Evolutionary conservation across 1,140 invertebrate genomes (phyloP), one percentile per base, ranked within the genome.

Genomic region (Diabrotica virgifera): DNA sequence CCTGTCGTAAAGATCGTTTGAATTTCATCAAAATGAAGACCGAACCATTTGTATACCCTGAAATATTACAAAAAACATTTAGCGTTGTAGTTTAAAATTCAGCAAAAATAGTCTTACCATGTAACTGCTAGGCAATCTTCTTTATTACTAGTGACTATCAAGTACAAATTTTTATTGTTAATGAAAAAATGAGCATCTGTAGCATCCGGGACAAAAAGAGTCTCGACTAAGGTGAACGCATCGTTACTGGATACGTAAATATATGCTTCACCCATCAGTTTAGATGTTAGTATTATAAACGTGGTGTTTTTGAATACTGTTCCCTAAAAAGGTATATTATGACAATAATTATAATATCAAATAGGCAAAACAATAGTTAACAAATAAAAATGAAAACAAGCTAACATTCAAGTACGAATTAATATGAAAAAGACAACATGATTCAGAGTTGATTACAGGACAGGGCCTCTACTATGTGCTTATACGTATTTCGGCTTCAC

Each of bases 11-110:
- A 59, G 13, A 59, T 50, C 5, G 40, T 59, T 35, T 59, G 12
- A 50, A 59, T 59, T 50, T 59, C 58, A 59, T 59, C 58, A 51
- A 59, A 59, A 38, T 59, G 37, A 51, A 10, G 14, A 12, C 58
- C 58, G 37, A 59, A 38, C 58, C 58, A 59, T 11, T 59, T 59
- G 13, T 59, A 59, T 24, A 59, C 9, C 37, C 58, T 59, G 11
- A 59, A 59, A 59, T 46, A 46, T 38, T 24, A 50, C 50, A 37
- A 38, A 24, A 6, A 50, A 50, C 11, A 24, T 37, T 36, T 11
- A 36, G 35, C 24, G 9, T 55, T 10, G 24, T 24, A 55, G 8
- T 55, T 5, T 55, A 55, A 6, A 24, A 24, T 55, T 14, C 8
- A 55, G 53, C 6, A 55, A 55, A 55, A 55, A 8, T 14, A 57